Evolutionary conservation across 2,113 vertebrate genomes (phyloP).

Genomic region (Erpornis zantholeuca): DNA sequence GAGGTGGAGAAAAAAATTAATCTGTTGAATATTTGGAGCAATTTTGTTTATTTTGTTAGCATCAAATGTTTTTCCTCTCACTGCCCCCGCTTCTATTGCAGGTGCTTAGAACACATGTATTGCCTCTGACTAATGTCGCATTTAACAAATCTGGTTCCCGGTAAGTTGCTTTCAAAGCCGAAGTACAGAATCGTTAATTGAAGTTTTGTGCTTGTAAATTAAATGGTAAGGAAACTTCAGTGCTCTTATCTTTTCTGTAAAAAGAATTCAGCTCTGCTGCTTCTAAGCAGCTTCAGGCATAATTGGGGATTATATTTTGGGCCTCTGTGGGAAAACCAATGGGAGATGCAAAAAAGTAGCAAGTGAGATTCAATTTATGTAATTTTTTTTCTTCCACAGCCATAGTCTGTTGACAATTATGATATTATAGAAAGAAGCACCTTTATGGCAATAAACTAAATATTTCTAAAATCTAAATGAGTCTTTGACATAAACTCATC

Average conservation of each 20-base stretch:
- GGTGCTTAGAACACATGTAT: constrained; percentile 87
- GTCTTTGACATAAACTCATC: not conserved
- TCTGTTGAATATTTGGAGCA: not conserved
- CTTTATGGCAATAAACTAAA: not conserved
- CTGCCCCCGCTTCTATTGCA: not conserved
- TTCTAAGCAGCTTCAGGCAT: not conserved
- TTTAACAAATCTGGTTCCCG: constrained; percentile 95
- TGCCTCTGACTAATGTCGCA: constrained; percentile 93
- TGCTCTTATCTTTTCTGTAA: not conserved
- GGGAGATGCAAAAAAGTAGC: not conserved
- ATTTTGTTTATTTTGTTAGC: not conserved
- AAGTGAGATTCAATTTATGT: not conserved
- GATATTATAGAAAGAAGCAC: not conserved
- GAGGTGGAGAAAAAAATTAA: not conserved
- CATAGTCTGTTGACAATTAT: not conserved
- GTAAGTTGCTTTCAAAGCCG: constrained; percentile 72
- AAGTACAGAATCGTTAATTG: not conserved
- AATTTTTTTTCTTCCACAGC: not conserved
- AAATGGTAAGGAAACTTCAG: not conserved
- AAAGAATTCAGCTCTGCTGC: not conserved
- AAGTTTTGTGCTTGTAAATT: not conserved
- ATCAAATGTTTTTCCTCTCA: not conserved
- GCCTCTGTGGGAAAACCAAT: not conserved
- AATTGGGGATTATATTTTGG: not conserved
- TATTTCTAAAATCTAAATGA: not conserved